Evolutionary conservation across 2,888 invertebrate species (phyloP).

Genomic region (Agrochola litura): DNA sequence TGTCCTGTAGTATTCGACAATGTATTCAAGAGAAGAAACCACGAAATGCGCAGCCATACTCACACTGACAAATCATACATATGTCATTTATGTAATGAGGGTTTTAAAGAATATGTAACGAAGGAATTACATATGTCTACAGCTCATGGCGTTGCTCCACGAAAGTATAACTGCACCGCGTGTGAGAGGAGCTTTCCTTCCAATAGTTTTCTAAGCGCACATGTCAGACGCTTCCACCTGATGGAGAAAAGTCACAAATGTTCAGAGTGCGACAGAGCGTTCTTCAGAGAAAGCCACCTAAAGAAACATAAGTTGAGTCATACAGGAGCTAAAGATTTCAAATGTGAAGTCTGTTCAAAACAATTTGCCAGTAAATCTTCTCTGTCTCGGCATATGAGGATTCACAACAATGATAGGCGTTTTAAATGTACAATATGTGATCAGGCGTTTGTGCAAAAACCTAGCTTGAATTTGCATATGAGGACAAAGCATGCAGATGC

Average conservation of each 20-base stretch:
- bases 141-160: constrained; percentile 39
- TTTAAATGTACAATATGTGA: constrained; percentile 68
- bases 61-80: constrained; percentile 44
- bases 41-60: constrained; percentile 79
- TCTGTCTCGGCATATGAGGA: constrained; percentile 77
- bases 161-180: constrained; percentile 37
- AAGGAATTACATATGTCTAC: constrained; percentile 68
- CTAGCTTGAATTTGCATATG: constrained; percentile 71
- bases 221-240: constrained; percentile 61
- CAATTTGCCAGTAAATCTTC: constrained; percentile 74
- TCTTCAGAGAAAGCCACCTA: constrained; percentile 70
- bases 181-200: constrained; percentile 54
- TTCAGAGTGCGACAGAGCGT: constrained; percentile 65
- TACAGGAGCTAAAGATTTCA: constrained; percentile 80
- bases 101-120: constrained; percentile 66
- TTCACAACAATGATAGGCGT: constrained; percentile 72
- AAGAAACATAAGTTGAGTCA: constrained; percentile 82
- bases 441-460: constrained; percentile 70
- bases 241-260: constrained; percentile 72
- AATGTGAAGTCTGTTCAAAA: constrained; percentile 79
- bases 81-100: constrained; percentile 74
- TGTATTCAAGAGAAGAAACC: constrained; percentile 78
- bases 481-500: constrained; percentile 38
- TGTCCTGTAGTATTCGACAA: constrained; percentile 85
- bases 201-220: constrained; percentile 35